Percentiles rank a stretch among this genome's conserved stretches.
Evolutionary conservation across 2,888 invertebrate species (phyloP).

Genomic region (Branchellion lobata): DNA sequence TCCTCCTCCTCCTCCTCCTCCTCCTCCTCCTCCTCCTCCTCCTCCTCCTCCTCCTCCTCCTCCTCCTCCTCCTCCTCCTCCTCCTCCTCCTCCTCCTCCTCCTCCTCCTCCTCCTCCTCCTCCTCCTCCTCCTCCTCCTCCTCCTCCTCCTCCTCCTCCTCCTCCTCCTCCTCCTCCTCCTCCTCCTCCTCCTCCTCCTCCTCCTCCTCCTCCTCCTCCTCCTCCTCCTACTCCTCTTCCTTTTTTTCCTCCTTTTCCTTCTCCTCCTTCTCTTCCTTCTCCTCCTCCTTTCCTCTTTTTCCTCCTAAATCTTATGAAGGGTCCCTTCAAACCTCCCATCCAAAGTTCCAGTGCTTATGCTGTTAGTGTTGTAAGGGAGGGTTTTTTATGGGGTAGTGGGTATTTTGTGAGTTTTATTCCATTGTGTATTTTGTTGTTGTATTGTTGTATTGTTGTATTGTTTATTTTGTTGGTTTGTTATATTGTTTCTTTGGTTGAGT

Average conservation of each 20-base stretch:
- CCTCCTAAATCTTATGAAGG: not conserved
- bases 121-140: not conserved
- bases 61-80: not conserved
- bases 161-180: not conserved
- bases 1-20: slow-evolving; percentile 27
- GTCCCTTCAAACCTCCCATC: too few species aligned
- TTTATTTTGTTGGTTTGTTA: too few species aligned
- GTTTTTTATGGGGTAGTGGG: too few species aligned
- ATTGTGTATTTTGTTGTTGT: too few species aligned
- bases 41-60: not conserved
- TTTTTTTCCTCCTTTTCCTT: not conserved
- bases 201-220: not conserved
- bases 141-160: not conserved
- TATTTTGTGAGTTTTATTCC: too few species aligned
- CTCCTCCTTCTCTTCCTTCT: slow-evolving; percentile 1
- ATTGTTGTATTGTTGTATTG: too few species aligned
- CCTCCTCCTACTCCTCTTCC: too few species aligned
- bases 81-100: not conserved
- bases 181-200: not conserved
- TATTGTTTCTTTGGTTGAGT: too few species aligned
- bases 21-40: not conserved
- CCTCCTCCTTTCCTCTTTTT: not conserved
- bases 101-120: not conserved
- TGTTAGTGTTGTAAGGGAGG: too few species aligned
- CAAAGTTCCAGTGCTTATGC: too few species aligned